These are phyloP conservation scores for Ericerus pela DNA, from an alignment of 1,140 invertebrate species.

Conservation along the genomic window DNA sequence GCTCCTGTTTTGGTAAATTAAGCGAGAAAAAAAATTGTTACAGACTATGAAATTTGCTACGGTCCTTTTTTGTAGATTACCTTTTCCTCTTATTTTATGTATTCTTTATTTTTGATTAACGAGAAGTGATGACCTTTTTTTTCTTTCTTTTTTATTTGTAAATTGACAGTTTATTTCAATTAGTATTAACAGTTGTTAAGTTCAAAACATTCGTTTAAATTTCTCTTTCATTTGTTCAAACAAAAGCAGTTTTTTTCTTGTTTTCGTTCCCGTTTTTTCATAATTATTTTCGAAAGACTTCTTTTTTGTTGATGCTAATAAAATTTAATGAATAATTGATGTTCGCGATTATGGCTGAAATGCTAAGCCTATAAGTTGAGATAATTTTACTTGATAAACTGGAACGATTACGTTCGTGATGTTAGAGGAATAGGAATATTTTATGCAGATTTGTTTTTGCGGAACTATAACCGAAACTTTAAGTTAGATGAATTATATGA, in stretches of 20 bases:
- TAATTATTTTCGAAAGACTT: not conserved
- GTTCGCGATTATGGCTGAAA: too few species aligned
- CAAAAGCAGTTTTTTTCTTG: not conserved
- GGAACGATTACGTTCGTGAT: too few species aligned
- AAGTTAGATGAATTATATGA: too few species aligned
- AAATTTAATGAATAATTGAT: constrained; percentile 15
- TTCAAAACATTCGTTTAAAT: not conserved
- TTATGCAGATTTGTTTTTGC: too few species aligned
- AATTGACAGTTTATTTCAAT: not conserved
- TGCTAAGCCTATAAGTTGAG: too few species aligned
- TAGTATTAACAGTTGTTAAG: not conserved
- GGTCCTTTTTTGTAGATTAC: constrained; percentile 1
- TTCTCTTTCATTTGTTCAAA: constrained; percentile 3
- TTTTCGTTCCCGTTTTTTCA: not conserved
- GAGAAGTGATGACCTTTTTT: not conserved
- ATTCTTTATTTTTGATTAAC: constrained; percentile 2
- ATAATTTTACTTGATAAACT: too few species aligned
- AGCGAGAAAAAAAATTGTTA: not conserved
- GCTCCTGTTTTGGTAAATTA: too few species aligned
- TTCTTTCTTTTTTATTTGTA: constrained; percentile 6
- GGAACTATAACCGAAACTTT: too few species aligned
- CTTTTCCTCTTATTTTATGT: constrained; percentile 1
- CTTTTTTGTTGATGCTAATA: constrained; percentile 4
- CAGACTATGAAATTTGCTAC: not conserved
- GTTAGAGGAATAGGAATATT: too few species aligned